A percentile compares a stretch with the other conserved stretches of the same genome.
phyloP scores from a whole-genome alignment of 2,113 vertebrate genomes.

The Megaceryle torquata region DNA sequence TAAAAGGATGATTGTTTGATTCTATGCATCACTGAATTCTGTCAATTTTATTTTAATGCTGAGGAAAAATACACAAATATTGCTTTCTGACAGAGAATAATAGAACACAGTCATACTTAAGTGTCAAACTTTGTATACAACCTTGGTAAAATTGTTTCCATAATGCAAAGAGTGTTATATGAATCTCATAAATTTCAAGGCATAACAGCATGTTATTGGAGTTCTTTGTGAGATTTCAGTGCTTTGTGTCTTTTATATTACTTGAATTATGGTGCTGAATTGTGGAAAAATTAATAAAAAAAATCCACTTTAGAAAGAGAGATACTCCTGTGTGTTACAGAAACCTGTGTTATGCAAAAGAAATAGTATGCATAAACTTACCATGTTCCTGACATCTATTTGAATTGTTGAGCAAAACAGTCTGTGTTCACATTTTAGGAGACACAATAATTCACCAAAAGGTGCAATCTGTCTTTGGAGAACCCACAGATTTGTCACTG shows the following conservation, averaged over 20 bases:
- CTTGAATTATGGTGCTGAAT: background rate
- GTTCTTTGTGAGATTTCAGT: background rate
- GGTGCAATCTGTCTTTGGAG: slow-evolving; percentile 26
- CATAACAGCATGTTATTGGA: background rate
- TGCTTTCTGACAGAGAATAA: background rate
- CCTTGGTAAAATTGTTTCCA: slow-evolving; percentile 3
- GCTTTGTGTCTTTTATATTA: background rate
- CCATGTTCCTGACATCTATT: slow-evolving; percentile 4
- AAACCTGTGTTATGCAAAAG: slow-evolving; percentile 1
- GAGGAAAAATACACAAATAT: slow-evolving; percentile 5
- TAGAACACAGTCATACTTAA: background rate
- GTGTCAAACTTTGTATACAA: background rate
- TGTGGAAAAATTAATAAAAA: background rate
- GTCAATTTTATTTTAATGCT: slow-evolving; percentile 36
- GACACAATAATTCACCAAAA: slow-evolving; percentile 28
- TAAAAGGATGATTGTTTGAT: background rate
- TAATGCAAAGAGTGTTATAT: background rate
- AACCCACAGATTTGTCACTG: slow-evolving; percentile 36
- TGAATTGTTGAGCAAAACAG: slow-evolving; percentile 51
- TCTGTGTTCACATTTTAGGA: slow-evolving; percentile 1
- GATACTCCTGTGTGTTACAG: background rate
- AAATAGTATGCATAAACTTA: slow-evolving; percentile 11
- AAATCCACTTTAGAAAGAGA: background rate
- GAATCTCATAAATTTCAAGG: background rate
- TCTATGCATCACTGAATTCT: background rate